Percentiles rank a stretch among this genome's conserved stretches.
Evolutionary conservation across 2,797 vertebrate species (phyloP).

Genomic region (Clarias platycephalus): DNA sequence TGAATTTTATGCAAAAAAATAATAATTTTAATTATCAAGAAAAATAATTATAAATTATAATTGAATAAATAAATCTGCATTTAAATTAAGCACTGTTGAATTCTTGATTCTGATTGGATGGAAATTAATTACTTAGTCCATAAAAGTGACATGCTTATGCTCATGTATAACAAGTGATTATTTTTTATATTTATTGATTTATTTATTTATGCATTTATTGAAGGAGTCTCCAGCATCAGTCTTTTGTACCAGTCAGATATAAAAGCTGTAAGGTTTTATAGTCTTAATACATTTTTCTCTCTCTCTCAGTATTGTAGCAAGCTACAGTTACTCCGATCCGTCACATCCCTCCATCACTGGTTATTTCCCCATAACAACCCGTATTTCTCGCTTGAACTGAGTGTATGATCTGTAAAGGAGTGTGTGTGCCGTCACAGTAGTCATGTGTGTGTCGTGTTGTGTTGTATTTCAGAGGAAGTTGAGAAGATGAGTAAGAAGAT

Average conservation of each 20-base stretch:
- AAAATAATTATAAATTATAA: too few relatives aligned
- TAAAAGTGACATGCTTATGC: too few relatives aligned
- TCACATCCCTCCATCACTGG: neutral
- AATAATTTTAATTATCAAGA: neutral
- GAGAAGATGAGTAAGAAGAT: conserved; percentile 98
- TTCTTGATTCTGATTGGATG: neutral
- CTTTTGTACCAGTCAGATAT: neutral
- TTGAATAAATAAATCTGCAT: neutral
- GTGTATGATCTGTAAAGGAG: neutral
- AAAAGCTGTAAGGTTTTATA: neutral
- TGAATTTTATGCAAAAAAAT: neutral
- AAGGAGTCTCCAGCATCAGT: neutral
- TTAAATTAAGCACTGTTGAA: neutral
- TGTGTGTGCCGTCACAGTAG: neutral
- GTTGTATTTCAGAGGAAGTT: conserved; percentile 83
- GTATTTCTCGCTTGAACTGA: neutral
- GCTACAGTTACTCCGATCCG: neutral
- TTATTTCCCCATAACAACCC: neutral
- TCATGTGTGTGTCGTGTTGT: neutral
- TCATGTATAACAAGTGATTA: neutral
- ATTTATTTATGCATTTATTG: neutral
- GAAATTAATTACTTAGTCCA: neutral
- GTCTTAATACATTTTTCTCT: too few relatives aligned
- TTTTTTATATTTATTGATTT: too few relatives aligned
- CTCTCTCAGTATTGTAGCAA: too few relatives aligned